Conservation (phyloP, 2,888 invertebrate species). For the Lathronympha strigana region DNA sequence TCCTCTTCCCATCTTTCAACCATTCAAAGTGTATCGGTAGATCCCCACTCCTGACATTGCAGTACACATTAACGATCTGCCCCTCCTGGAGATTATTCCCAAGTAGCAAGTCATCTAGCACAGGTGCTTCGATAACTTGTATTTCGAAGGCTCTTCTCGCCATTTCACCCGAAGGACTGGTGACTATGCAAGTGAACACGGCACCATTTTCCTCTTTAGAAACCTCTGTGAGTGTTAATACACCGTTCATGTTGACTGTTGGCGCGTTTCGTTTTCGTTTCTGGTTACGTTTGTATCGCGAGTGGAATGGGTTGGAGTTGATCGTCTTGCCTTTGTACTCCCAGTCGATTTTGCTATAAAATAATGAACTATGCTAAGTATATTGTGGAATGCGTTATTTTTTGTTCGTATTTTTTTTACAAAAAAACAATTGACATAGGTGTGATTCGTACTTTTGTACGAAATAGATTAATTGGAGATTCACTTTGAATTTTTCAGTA, state of each 20-base stretch:
- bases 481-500: too few species aligned
- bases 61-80: slow-evolving; percentile 92
- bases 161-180: slow-evolving; percentile 87
- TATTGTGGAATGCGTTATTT: too few species aligned
- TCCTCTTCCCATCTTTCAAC: slow-evolving; percentile 87
- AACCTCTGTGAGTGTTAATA: slow-evolving; percentile 85
- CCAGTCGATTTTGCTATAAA: slow-evolving; percentile 80
- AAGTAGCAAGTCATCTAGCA: slow-evolving; percentile 91
- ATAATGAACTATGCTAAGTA: slow-evolving; percentile 45
- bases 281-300: slow-evolving; percentile 63
- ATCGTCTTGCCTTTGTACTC: slow-evolving; percentile 72
- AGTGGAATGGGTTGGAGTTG: slow-evolving; percentile 58
- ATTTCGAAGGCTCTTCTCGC: slow-evolving; percentile 85
- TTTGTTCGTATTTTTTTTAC: too few species aligned
- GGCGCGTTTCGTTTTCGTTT: slow-evolving; percentile 65
- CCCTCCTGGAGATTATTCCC: slow-evolving; percentile 92
- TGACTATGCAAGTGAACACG: slow-evolving; percentile 90
- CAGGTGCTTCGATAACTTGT: slow-evolving; percentile 89
- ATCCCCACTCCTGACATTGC: slow-evolving; percentile 89
- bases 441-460: too few species aligned
- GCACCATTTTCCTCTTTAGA: slow-evolving; percentile 88
- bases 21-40: slow-evolving; percentile 88
- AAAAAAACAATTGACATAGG: too few species aligned
- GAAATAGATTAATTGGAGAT: too few species aligned
- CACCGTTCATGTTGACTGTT: slow-evolving; percentile 79